Evolutionary conservation across 2,888 invertebrate species (phyloP), one percentile per base, ranked within the genome.

Genomic region (Caenorhabditis sp.): DNA sequence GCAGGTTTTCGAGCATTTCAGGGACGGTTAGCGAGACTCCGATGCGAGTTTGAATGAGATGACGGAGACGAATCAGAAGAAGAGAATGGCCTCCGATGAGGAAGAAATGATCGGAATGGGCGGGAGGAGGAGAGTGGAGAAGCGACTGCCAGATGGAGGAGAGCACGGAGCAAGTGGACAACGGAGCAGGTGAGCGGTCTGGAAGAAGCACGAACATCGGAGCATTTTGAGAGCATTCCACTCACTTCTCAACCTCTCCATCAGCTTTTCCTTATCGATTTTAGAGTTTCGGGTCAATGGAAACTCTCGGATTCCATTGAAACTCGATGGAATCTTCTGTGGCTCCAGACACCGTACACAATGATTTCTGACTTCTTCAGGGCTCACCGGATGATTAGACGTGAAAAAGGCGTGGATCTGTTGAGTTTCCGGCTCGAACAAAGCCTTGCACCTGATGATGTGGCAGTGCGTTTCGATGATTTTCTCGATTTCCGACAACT

Each of bases 231-330:
- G n/a, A n/a, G n/a, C n/a, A n/a, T n/a, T n/a, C n/a, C n/a, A n/a
- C 53, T 48, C 17, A 52, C 48, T 65, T 50, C 52, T 59, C n/a
- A 52, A 11, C 9, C 39, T 15, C 43, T 61, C 50, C 55, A 56
- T 20, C 37, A 79, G 22, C 48, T 46, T 46, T 9, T 27, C 13
- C 30, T 41, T 65, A 59, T 82, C 79, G n/a, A 79, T 66, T 70
- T 82, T 82, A 32, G 78, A 68, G 32, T 82, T 82, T 2, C n/a
- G 8, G n/a, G 87, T 89, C n/a, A 89, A 61, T 9, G 88, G 88
- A 58, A 88, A 76, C n/a, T 58, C 39, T 1, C 65, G 32, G 2
- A 88, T 30, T 13, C 26, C n/a, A 7, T 65, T 41, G 50, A 86
- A 80, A 5, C 56, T 53, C 6, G 71, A 59, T 0, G 88, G 88